Conservation (phyloP, 2,113 vertebrate genomes). For the Pangasianodon gigas region DNA sequence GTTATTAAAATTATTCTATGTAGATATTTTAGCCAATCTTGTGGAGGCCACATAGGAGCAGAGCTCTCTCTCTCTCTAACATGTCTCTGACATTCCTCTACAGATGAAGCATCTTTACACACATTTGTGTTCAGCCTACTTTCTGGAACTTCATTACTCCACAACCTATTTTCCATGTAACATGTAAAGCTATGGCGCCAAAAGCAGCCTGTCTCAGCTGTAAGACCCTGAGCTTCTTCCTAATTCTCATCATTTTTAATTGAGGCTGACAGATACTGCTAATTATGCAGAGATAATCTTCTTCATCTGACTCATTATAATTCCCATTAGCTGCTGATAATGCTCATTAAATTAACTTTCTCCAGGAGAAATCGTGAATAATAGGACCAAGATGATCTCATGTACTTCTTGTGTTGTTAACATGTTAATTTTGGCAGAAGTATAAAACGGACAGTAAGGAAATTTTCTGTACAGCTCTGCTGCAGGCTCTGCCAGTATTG, state of each 20-base stretch:
- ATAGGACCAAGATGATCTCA: constrained; percentile 54
- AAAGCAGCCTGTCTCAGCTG: constrained; percentile 57
- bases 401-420: constrained; percentile 36
- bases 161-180: constrained; percentile 36
- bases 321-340: constrained; percentile 80
- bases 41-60: background rate
- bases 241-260: constrained; percentile 78
- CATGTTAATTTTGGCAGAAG: constrained; percentile 10
- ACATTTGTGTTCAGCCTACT: constrained; percentile 47
- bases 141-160: constrained; percentile 39
- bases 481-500: background rate
- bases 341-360: constrained; percentile 82
- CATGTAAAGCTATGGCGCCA: constrained; percentile 59
- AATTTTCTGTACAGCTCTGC: background rate
- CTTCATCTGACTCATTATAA: constrained; percentile 82
- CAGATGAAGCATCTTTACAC: constrained; percentile 34
- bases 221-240: constrained; percentile 61
- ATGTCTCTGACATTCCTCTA: constrained; percentile 43
- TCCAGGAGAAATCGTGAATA: constrained; percentile 75
- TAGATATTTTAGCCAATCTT: constrained; percentile 8
- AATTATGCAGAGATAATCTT: constrained; percentile 81
- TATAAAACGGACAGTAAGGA: constrained; percentile 25
- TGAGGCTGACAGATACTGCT: constrained; percentile 78
- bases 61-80: background rate
- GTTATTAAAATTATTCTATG: constrained; percentile 1